A percentile compares a stretch with the other conserved stretches of the same genome.
phyloP scores from a whole-genome alignment of 1,140 invertebrate genomes.

The Oncopeltus fasciatus region DNA sequence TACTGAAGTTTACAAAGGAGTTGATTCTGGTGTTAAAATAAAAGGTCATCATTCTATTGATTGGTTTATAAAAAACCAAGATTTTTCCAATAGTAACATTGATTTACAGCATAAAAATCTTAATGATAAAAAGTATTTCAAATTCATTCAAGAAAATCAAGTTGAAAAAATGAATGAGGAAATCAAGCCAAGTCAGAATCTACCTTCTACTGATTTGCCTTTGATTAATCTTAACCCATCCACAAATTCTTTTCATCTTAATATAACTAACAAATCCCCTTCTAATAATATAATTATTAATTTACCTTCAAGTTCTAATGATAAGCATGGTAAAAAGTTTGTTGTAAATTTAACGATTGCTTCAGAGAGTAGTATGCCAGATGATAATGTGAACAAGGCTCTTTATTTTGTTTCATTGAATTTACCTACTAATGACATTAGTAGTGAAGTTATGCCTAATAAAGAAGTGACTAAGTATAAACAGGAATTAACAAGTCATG shows the following conservation, averaged over 20 bases:
- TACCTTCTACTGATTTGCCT: too few species aligned
- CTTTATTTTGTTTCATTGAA: constrained; percentile 57
- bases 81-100: too few species aligned
- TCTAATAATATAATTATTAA: constrained; percentile 9
- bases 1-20: too few species aligned
- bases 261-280: constrained; percentile 1
- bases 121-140: too few species aligned
- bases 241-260: background rate
- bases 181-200: background rate
- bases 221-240: too few species aligned
- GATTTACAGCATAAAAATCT: too few species aligned
- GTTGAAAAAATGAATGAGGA: background rate
- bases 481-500: constrained; percentile 23
- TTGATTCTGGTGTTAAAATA: too few species aligned
- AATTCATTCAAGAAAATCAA: too few species aligned
- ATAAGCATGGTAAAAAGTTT: constrained; percentile 35
- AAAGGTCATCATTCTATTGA: too few species aligned
- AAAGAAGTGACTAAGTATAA: constrained; percentile 20
- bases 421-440: constrained; percentile 39
- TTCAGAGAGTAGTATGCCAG: constrained; percentile 26
- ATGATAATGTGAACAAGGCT: constrained; percentile 33
- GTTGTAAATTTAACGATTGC: constrained; percentile 61
- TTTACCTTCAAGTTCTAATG: background rate
- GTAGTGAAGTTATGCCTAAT: background rate
- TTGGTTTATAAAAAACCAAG: too few species aligned